phyloP scores from a whole-genome alignment of 1,140 invertebrate genomes.

The Tigriopus japonicus region DNA sequence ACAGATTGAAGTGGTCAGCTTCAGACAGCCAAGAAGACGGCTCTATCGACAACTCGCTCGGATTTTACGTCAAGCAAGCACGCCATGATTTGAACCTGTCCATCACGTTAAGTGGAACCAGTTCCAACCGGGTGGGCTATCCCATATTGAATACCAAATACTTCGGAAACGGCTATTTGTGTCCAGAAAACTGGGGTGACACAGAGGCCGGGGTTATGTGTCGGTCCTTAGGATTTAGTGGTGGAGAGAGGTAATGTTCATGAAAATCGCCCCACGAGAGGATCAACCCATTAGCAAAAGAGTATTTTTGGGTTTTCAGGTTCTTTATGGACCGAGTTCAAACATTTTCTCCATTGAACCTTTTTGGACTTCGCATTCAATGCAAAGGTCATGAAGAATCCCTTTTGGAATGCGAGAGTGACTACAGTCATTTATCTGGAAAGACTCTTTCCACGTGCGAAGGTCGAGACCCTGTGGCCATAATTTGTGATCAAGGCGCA shows the following conservation, averaged over 20 bases:
- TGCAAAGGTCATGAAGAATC: background rate
- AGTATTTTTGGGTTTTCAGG: background rate
- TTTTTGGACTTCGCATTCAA: background rate
- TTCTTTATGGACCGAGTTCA: background rate
- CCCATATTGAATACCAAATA: conserved; percentile 1
- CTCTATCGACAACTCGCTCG: too few species aligned
- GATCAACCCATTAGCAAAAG: too few species aligned
- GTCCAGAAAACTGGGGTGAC: background rate
- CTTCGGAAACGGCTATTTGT: background rate
- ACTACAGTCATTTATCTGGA: background rate
- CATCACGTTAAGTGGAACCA: conserved; percentile 1
- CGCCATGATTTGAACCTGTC: background rate
- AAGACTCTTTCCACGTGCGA: background rate
- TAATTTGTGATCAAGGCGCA: background rate
- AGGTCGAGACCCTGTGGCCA: background rate
- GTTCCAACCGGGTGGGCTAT: background rate
- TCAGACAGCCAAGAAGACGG: too few species aligned
- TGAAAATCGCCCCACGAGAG: background rate
- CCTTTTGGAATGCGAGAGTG: background rate
- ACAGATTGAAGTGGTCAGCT: too few species aligned
- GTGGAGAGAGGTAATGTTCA: background rate
- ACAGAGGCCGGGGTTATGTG: conserved; percentile 1
- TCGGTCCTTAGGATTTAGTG: conserved; percentile 1
- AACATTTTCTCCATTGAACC: background rate
- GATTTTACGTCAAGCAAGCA: background rate